Percentiles rank a stretch among this genome's conserved stretches.
Conservation (phyloP, 2,888 invertebrate genomes). For the Lapara coniferarum region DNA sequence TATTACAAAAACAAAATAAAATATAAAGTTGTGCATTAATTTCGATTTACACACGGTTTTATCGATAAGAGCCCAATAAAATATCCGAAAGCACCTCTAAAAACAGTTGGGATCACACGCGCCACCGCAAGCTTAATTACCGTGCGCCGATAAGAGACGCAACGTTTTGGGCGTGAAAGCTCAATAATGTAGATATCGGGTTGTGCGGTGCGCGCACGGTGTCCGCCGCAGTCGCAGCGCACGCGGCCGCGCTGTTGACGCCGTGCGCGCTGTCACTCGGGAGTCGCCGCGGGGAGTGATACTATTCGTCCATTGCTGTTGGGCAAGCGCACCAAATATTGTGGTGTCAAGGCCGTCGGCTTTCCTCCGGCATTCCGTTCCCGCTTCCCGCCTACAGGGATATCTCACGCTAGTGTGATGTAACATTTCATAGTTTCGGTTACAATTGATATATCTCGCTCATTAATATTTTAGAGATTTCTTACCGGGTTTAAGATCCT, state of each 20-base stretch:
- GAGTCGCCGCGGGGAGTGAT: conserved; percentile 29
- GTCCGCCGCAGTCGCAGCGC: neutral
- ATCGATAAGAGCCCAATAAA: conserved; percentile 27
- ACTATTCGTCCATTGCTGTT: conserved; percentile 56
- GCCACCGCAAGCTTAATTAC: conserved; percentile 65
- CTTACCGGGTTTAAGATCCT: conserved; percentile 35
- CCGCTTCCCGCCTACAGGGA: conserved; percentile 77
- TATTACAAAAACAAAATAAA: conserved; percentile 6
- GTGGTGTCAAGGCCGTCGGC: conserved; percentile 81
- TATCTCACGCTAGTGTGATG: conserved; percentile 78
- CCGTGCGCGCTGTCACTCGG: conserved; percentile 11
- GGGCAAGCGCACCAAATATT: conserved; percentile 74
- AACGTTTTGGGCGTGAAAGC: conserved; percentile 73
- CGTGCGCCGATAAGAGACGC: conserved; percentile 62
- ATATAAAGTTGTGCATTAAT: conserved; percentile 24
- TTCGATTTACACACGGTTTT: conserved; percentile 28
- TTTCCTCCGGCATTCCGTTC: conserved; percentile 81
- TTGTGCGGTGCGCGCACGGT: conserved; percentile 34
- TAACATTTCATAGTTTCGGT: conserved; percentile 72
- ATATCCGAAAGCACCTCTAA: conserved; percentile 33
- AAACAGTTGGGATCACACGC: conserved; percentile 48
- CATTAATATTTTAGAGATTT: conserved; percentile 42
- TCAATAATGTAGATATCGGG: conserved; percentile 50
- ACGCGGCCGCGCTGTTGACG: neutral
- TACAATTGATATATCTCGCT: conserved; percentile 68